Base-by-base conservation (phyloP, 2,888 invertebrate genomes). In the Drosophila putrida region DNA sequence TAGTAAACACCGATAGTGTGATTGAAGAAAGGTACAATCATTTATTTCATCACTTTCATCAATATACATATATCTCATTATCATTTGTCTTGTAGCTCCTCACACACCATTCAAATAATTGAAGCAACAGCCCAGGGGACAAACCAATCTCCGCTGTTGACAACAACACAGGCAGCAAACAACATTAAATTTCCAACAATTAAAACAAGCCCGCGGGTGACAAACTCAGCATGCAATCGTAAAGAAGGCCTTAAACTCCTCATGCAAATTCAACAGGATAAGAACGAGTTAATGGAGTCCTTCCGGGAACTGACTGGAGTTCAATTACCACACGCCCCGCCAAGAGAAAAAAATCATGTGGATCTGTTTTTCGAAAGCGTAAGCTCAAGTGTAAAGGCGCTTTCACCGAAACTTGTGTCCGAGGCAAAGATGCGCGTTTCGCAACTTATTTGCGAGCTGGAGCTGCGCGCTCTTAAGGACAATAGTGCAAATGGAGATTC, bases 221-320 rank as follows among this genome's bases (percentile, higher is more conserved):
- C n/a, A n/a, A 47, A n/a, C 20, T 8, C 43, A 5, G 4, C 25
- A 9, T 6, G 31, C 13, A 63, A 46, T 54, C 76, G 59, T 1
- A 75, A 75, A 27, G 75, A 75, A 10, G 75, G 75, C 6, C 57
- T 75, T 0, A 75, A 75, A 43, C 59, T 79, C 0, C 49, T 76
- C 8, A 76, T 76, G 78, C 78, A 76, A 75, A 66, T 77, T 11
- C 77, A 71, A 44, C 79, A 71, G 11, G 49, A 90, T 82, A 91
- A 92, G 55, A 91, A 86, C 49, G 91, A 91, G 33, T 53, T 91
- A 0, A 90, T 90, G 88, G 88, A 91, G 33, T 91, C 91, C 4
- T 91, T 92, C 43, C 90, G 90, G n/a, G 91, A 92, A 43, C 76
- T 91, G 4, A 91, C 91, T 78, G 80, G 89, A n/a, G 67, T 69